Evolutionary conservation across 2,797 vertebrate genomes (phyloP).

Genomic region (Crocodylus rhombifer): DNA sequence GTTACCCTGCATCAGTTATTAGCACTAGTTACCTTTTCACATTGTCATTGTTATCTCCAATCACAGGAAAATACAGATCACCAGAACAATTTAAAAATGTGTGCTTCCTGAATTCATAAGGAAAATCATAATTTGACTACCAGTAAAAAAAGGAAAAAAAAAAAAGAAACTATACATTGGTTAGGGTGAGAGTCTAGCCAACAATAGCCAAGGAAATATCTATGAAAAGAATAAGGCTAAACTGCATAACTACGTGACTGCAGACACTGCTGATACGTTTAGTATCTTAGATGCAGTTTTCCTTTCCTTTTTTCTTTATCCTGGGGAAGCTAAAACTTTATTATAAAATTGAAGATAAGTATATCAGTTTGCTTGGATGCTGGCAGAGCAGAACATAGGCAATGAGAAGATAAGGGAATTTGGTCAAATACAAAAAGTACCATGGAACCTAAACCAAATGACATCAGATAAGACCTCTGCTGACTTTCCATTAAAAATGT

Average conservation of each 20-base stretch:
- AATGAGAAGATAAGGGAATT: conserved; percentile 84
- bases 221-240: conserved; percentile 9
- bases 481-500: conserved; percentile 84
- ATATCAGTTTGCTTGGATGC: conserved; percentile 77
- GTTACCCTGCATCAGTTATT: neutral
- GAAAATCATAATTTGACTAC: neutral
- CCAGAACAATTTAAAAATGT: conserved; percentile 1
- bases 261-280: conserved; percentile 54
- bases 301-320: conserved; percentile 56
- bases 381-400: conserved; percentile 79
- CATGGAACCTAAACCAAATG: conserved; percentile 81
- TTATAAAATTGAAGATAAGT: conserved; percentile 84
- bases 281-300: conserved; percentile 62
- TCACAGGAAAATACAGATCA: conserved; percentile 13
- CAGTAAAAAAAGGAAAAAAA: neutral
- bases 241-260: conserved; percentile 43
- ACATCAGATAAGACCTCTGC: conserved; percentile 82
- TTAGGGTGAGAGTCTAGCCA: neutral
- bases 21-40: conserved; percentile 45
- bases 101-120: neutral
- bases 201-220: conserved; percentile 14
- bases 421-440: conserved; percentile 81
- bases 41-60: conserved; percentile 38
- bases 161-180: neutral
- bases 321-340: conserved; percentile 80